Percentiles rank a stretch among this genome's conserved stretches.
Conservation (phyloP, 2,113 vertebrate species). For the Hypanus sabinus region DNA sequence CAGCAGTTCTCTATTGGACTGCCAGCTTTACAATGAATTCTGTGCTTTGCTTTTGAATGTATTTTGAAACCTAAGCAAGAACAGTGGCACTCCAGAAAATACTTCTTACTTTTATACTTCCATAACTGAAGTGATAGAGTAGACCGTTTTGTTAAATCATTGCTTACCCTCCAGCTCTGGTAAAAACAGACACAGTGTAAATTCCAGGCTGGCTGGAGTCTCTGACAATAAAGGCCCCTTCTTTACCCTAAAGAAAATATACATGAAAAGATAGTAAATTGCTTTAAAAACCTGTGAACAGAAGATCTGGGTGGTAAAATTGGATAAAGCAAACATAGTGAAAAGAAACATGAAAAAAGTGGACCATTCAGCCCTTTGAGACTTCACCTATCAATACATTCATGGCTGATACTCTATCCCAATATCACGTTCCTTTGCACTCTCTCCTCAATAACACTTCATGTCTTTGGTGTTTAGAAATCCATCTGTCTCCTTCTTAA, state of each 20-base stretch:
- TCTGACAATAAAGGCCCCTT: slow-evolving; percentile 76
- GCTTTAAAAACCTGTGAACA: background rate
- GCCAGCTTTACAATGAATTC: background rate
- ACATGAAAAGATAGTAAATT: background rate
- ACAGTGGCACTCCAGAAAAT: background rate
- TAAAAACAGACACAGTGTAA: slow-evolving; percentile 73
- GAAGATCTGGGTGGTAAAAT: background rate
- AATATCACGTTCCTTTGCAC: no score
- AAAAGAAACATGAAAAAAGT: no score
- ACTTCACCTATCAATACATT: no score
- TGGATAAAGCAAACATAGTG: background rate
- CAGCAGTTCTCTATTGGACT: no score
- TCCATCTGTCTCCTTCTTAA: no score
- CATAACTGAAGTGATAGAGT: background rate
- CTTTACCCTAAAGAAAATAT: slow-evolving; percentile 63
- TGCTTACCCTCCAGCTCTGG: slow-evolving; percentile 59
- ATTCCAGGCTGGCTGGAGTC: slow-evolving; percentile 72
- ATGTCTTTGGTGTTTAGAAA: no score
- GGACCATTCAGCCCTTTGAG: no score
- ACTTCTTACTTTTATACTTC: background rate
- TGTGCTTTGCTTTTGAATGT: background rate
- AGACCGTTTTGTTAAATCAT: background rate
- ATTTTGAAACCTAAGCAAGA: background rate
- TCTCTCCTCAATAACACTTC: no score
- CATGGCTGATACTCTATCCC: no score